Evolutionary conservation across 2,888 invertebrate species (phyloP).

Genomic region (Cyclophora punctaria): DNA sequence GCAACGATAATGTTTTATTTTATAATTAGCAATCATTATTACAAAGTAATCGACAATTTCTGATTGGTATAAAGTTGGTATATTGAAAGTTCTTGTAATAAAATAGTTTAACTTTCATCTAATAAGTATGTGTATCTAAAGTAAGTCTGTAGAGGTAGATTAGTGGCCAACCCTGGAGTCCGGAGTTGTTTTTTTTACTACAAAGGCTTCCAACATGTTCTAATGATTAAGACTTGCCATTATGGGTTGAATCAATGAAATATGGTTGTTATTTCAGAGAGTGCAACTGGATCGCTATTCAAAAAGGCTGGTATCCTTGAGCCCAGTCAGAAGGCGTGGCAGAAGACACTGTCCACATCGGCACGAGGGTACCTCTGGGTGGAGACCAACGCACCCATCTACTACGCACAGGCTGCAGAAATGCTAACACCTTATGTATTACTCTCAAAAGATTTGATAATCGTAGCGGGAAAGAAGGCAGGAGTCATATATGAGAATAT

Average conservation of each 20-base stretch:
- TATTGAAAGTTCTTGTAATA: too few relatives aligned
- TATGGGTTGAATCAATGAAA: background rate
- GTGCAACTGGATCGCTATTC: conserved; percentile 78
- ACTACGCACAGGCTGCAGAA: conserved; percentile 73
- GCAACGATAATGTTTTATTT: too few relatives aligned
- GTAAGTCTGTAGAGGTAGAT: too few relatives aligned
- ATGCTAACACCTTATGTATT: conserved; percentile 77
- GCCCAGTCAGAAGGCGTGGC: conserved; percentile 78
- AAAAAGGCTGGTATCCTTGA: conserved; percentile 79
- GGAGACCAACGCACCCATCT: conserved; percentile 80
- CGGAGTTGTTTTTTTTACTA: too few relatives aligned
- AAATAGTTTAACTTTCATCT: too few relatives aligned
- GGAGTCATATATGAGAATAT: conserved; percentile 62
- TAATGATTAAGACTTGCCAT: too few relatives aligned
- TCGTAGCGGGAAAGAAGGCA: conserved; percentile 70
- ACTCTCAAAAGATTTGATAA: conserved; percentile 74
- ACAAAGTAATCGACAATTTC: too few relatives aligned
- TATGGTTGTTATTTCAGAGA: conserved; percentile 58
- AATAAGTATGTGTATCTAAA: too few relatives aligned
- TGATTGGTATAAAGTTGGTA: too few relatives aligned
- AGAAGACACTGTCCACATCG: conserved; percentile 74
- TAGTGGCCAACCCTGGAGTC: too few relatives aligned
- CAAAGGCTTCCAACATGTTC: too few relatives aligned
- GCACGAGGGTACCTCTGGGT: conserved; percentile 79
- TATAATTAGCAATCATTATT: too few relatives aligned